These are phyloP conservation scores for Sminthurides aquaticus DNA, from an alignment of 2,888 invertebrate genomes.

Conservation along the genomic window DNA sequence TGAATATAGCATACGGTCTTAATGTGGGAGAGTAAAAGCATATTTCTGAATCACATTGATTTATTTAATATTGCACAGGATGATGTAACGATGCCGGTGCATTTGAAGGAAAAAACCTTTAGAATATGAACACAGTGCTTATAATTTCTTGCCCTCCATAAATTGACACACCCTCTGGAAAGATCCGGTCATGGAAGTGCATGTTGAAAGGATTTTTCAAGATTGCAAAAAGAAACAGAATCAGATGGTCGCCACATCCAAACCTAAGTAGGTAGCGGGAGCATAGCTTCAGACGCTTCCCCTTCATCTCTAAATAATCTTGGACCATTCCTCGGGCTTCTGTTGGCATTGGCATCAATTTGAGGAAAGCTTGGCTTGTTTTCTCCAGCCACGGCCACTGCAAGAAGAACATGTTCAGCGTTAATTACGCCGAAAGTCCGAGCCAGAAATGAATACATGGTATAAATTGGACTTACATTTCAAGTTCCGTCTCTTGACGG, in stretches of 20 bases:
- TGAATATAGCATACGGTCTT: no score
- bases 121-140: no score
- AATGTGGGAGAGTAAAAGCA: no score
- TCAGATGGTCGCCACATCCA: background rate
- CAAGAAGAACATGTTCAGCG: background rate
- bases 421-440: background rate
- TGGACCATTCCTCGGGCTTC: conserved; percentile 5
- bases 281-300: conserved; percentile 16
- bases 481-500: conserved; percentile 24
- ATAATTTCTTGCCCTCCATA: background rate
- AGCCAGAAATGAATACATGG: no score
- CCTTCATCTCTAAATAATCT: background rate
- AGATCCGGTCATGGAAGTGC: background rate
- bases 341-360: conserved; percentile 17
- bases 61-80: no score
- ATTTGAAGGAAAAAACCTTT: no score
- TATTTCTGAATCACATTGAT: no score
- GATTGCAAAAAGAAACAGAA: background rate
- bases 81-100: no score
- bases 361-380: background rate
- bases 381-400: conserved; percentile 7
- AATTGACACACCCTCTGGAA: background rate
- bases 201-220: no score
- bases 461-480: conserved; percentile 15
- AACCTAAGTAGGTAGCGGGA: background rate